A percentile compares a stretch with the other conserved stretches of the same genome.
These are phyloP conservation scores for Leontopithecus rosalia DNA, from an alignment of 2,797 vertebrate genomes.

Conservation along the genomic window DNA sequence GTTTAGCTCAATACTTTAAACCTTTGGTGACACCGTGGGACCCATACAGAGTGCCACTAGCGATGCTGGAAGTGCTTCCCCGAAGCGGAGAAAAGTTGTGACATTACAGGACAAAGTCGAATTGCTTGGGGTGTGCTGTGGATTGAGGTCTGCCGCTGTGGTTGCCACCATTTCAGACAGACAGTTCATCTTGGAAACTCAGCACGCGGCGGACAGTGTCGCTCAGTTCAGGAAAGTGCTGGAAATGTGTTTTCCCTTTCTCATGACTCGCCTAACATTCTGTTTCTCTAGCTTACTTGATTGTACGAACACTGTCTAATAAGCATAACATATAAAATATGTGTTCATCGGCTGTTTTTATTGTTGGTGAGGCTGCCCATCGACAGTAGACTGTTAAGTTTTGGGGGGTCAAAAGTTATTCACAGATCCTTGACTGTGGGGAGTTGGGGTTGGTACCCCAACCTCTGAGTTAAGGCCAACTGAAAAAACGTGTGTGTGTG, in stretches of 20 bases:
- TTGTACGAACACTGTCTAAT: background rate
- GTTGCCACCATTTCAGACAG: background rate
- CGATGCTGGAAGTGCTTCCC: background rate
- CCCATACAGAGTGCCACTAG: background rate
- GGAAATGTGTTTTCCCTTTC: too few species aligned
- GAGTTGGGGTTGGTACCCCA: background rate
- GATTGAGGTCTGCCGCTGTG: background rate
- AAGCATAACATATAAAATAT: background rate
- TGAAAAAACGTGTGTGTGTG: background rate
- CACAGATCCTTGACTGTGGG: background rate
- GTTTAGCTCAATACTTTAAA: background rate
- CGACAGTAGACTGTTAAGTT: background rate
- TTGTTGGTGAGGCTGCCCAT: background rate
- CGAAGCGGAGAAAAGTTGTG: background rate
- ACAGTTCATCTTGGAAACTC: background rate
- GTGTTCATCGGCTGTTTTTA: background rate
- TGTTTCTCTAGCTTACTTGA: background rate
- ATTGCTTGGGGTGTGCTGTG: background rate
- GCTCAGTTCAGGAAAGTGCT: background rate
- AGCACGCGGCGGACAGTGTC: rapidly evolving
- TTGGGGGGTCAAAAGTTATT: background rate
- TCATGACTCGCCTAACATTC: background rate
- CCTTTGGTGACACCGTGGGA: background rate
- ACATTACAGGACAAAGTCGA: background rate
- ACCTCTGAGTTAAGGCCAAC: background rate